phyloP scores from a whole-genome alignment of 2,113 vertebrate genomes.

The Lophius piscatorius region DNA sequence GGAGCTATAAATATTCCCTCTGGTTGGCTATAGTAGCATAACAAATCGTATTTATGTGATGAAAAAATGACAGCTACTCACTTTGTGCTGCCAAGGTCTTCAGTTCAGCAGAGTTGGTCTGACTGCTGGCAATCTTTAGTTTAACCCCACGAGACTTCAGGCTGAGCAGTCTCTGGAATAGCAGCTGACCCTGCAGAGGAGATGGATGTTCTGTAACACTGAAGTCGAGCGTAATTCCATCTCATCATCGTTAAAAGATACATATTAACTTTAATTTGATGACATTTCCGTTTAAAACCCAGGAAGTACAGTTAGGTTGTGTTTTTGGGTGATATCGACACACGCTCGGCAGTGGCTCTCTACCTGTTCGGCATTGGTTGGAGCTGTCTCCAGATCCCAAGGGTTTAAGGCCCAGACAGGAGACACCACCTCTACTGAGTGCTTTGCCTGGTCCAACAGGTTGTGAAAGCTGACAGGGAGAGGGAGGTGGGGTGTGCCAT shows the following conservation, averaged over 20 bases:
- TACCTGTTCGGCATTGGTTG: slow-evolving; percentile 85
- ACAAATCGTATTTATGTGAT: slow-evolving; percentile 29
- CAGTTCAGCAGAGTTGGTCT: slow-evolving; percentile 71
- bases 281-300: slow-evolving; percentile 30
- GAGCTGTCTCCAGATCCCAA: slow-evolving; percentile 77
- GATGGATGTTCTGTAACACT: slow-evolving; percentile 21
- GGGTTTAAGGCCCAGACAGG: slow-evolving; percentile 84
- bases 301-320: slow-evolving; percentile 17
- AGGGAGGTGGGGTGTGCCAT: slow-evolving; percentile 80
- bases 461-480: slow-evolving; percentile 89
- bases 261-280: slow-evolving; percentile 48
- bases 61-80: slow-evolving; percentile 52
- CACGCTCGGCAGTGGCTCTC: slow-evolving; percentile 7
- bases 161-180: slow-evolving; percentile 74
- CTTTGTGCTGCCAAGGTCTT: slow-evolving; percentile 64
- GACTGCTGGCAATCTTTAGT: slow-evolving; percentile 75
- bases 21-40: slow-evolving; percentile 7
- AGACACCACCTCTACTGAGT: slow-evolving; percentile 91
- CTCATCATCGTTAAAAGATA: slow-evolving; percentile 41
- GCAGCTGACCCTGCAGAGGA: slow-evolving; percentile 71
- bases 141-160: slow-evolving; percentile 72
- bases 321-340: background rate
- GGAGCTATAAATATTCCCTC: background rate
- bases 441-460: slow-evolving; percentile 87
- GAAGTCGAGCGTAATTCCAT: slow-evolving; percentile 9